Conservation (phyloP, 2,797 vertebrate species). For the Coendou prehensilis region DNA sequence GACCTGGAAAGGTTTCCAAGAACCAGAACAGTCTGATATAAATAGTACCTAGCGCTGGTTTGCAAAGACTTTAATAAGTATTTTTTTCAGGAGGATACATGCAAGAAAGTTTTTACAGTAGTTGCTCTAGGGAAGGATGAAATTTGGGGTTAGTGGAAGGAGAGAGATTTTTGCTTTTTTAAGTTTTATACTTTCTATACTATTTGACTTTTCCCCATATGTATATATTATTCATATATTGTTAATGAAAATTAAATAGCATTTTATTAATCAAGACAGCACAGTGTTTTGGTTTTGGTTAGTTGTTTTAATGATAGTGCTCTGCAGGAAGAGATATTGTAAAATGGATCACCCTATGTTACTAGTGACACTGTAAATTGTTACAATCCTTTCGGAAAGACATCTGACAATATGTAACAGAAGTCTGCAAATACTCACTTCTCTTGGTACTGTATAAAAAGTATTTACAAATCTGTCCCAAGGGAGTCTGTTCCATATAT, state of each 20-base stretch:
- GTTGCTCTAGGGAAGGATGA: not conserved
- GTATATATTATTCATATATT: constrained; percentile 30
- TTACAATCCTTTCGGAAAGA: constrained; percentile 10
- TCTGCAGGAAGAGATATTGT: constrained; percentile 7
- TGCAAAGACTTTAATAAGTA: constrained; percentile 29
- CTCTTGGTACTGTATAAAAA: not conserved
- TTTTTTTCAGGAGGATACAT: constrained; percentile 1
- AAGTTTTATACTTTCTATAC: not conserved
- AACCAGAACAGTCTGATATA: not conserved
- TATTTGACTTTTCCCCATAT: not conserved
- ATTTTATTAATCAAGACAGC: constrained; percentile 28
- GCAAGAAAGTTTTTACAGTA: constrained; percentile 27
- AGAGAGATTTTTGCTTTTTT: not conserved
- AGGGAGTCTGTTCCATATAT: not conserved
- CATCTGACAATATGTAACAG: constrained; percentile 15
- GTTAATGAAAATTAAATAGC: not conserved
- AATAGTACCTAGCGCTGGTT: constrained; percentile 42
- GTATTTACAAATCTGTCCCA: not conserved
- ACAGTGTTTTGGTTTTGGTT: not conserved
- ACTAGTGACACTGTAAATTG: not conserved
- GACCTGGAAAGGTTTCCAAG: constrained; percentile 24
- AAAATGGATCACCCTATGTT: not conserved
- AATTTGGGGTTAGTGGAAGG: not conserved
- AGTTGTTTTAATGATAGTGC: constrained; percentile 32
- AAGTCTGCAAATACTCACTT: constrained; percentile 7